These are phyloP conservation scores for Conomelus anceps DNA, from an alignment of 2,888 invertebrate species.

Conservation along the genomic window DNA sequence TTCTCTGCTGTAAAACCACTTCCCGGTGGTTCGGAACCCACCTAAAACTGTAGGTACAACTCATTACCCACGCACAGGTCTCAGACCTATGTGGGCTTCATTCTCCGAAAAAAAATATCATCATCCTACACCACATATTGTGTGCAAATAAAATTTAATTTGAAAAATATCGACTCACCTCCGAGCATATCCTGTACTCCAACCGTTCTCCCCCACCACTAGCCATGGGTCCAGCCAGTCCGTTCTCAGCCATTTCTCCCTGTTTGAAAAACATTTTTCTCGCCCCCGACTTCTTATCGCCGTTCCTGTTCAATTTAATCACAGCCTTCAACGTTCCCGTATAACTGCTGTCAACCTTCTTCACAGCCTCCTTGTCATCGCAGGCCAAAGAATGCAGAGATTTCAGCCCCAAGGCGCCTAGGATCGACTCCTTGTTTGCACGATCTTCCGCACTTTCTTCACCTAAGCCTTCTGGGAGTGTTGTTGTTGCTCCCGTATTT, in stretches of 20 bases:
- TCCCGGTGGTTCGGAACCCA: no score
- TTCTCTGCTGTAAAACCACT: no score
- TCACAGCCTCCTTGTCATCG: conserved; percentile 22
- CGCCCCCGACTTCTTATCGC: conserved; percentile 53
- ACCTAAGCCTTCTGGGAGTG: background rate
- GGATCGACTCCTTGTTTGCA: conserved; percentile 63
- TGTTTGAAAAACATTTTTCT: conserved; percentile 42
- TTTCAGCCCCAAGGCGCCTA: conserved; percentile 66
- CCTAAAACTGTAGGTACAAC: no score
- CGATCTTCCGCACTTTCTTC: conserved; percentile 55
- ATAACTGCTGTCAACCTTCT: conserved; percentile 45
- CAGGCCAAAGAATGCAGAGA: conserved; percentile 59
- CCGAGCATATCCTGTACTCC: conserved; percentile 33
- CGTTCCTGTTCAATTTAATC: conserved; percentile 58
- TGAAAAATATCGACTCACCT: conserved; percentile 23
- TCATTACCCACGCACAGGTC: no score
- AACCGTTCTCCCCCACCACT: conserved; percentile 31
- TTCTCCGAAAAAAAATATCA: no score
- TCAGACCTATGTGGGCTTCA: no score
- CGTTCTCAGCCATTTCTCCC: conserved; percentile 36
- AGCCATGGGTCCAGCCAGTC: conserved; percentile 34
- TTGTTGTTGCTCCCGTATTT: background rate
- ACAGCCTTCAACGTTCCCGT: conserved; percentile 79
- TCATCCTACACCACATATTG: background rate
- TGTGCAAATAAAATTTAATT: background rate